phyloP scores from a whole-genome alignment of 2,797 vertebrate genomes.

The Eulemur rubriventer region DNA sequence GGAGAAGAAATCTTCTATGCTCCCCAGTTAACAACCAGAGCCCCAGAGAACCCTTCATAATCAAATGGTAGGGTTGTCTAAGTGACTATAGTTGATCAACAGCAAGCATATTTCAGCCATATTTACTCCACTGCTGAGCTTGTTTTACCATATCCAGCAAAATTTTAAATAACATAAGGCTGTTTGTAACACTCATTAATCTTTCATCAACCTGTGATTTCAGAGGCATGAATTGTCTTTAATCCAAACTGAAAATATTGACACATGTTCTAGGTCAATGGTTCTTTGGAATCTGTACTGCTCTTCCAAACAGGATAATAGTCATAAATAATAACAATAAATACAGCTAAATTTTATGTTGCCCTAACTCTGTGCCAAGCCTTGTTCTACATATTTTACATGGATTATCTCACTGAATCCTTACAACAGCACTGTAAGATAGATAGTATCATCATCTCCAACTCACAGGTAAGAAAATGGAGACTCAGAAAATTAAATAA shows the following conservation, averaged over 20 bases:
- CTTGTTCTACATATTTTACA: background rate
- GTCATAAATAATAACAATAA: background rate
- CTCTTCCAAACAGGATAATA: background rate
- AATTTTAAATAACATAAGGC: slow-evolving; percentile 23
- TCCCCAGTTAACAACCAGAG: background rate
- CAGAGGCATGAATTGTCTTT: background rate
- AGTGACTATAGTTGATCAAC: background rate
- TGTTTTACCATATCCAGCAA: background rate
- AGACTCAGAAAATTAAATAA: background rate
- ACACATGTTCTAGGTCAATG: background rate
- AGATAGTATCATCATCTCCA: background rate
- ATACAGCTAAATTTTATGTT: background rate
- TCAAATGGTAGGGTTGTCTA: background rate
- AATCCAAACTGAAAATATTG: slow-evolving; percentile 32
- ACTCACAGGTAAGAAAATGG: background rate
- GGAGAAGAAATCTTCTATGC: background rate
- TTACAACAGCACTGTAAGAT: background rate
- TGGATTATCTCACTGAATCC: background rate
- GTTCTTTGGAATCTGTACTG: background rate
- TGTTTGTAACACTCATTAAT: background rate
- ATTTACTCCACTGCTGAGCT: background rate
- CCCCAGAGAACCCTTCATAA: background rate
- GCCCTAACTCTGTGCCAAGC: background rate
- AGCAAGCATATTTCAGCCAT: background rate
- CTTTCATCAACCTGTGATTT: slow-evolving; percentile 48